Evolutionary conservation across 2,113 vertebrate species (phyloP).

Genomic region (Aptenodytes patagonicus): DNA sequence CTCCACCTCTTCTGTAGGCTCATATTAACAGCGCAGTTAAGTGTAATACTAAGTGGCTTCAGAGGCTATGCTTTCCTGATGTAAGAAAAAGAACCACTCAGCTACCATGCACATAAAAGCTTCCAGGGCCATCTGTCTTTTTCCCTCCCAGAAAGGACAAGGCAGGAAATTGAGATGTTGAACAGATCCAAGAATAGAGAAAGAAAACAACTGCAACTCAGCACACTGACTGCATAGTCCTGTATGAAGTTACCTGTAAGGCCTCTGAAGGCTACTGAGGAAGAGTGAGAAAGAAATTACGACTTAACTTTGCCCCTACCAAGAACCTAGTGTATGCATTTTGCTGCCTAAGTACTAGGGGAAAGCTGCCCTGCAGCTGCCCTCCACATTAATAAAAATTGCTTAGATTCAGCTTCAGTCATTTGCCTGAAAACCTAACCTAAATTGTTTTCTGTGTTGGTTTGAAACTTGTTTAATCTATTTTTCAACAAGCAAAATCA

Average conservation of each 20-base stretch:
- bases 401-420: neutral
- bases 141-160: neutral
- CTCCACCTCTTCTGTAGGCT: neutral
- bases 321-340: neutral
- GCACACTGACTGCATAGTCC: neutral
- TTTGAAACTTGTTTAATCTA: slow-evolving; percentile 2
- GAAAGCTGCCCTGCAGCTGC: neutral
- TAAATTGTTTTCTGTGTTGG: slow-evolving; percentile 3
- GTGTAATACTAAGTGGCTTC: neutral
- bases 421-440: slow-evolving; percentile 1
- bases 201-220: neutral
- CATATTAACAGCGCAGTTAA: neutral
- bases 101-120: neutral
- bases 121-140: neutral
- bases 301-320: neutral
- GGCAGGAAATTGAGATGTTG: neutral
- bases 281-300: neutral
- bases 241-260: neutral
- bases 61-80: neutral
- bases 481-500: slow-evolving; percentile 18
- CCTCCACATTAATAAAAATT: neutral
- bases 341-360: neutral
- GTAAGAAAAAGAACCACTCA: neutral
- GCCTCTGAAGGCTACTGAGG: neutral
- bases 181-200: neutral